These are phyloP conservation scores for Tachycineta bicolor DNA, from an alignment of 2,113 vertebrate genomes.

Conservation along the genomic window DNA sequence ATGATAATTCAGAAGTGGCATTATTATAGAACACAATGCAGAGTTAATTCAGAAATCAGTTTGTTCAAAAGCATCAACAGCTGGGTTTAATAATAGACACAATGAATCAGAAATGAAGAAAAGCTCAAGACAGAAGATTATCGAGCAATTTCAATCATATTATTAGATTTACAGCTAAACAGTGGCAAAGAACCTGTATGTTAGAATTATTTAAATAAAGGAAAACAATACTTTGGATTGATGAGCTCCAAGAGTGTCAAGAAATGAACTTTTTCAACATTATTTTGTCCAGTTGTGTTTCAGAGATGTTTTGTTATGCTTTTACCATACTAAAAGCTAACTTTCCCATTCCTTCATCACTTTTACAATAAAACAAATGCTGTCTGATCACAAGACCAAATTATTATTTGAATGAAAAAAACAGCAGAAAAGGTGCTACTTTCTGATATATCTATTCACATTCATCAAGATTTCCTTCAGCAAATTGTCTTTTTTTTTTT, in stretches of 20 bases:
- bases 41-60: conserved; percentile 81
- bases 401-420: neutral
- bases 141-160: conserved; percentile 74
- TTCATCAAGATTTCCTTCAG: neutral
- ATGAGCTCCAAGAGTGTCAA: neutral
- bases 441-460: neutral
- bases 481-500: neutral
- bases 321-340: neutral
- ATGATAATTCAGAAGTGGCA: conserved; percentile 74
- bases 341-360: neutral
- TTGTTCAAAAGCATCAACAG: conserved; percentile 82
- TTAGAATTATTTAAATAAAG: conserved; percentile 53
- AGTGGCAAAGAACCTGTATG: conserved; percentile 3
- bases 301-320: neutral
- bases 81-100: conserved; percentile 78
- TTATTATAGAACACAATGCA: conserved; percentile 79
- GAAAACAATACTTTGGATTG: conserved; percentile 33
- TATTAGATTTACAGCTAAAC: conserved; percentile 70
- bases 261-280: neutral
- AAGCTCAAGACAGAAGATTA: conserved; percentile 73
- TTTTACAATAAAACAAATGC: neutral
- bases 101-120: conserved; percentile 77
- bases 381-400: neutral
- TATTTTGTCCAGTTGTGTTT: neutral
- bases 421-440: neutral